Evolutionary conservation across 2,797 vertebrate species (phyloP).

Genomic region (Pyrocephalus nanus): DNA sequence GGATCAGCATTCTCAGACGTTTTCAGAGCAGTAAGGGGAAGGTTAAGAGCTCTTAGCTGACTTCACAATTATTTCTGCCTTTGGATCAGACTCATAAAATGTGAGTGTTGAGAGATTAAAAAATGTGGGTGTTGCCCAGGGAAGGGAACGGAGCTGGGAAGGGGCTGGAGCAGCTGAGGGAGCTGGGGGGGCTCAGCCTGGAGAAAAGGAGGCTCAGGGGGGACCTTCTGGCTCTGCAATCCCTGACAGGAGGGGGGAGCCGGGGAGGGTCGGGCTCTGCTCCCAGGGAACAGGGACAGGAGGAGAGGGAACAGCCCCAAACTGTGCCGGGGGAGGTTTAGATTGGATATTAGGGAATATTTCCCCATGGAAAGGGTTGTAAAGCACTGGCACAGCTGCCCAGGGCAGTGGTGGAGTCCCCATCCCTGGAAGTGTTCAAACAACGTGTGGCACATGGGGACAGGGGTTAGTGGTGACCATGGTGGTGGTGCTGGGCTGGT

Average conservation of each 20-base stretch:
- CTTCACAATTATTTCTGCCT: neutral
- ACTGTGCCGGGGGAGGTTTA: neutral
- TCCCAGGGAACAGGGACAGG: neutral
- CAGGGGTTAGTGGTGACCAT: too few relatives aligned
- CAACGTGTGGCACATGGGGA: neutral
- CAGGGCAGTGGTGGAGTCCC: neutral
- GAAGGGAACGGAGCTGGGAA: neutral
- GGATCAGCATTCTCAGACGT: neutral
- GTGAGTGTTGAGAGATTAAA: neutral
- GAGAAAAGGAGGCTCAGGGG: too few relatives aligned
- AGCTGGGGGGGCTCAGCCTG: neutral
- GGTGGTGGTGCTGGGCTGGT: neutral
- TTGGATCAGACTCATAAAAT: neutral
- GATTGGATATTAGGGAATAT: neutral
- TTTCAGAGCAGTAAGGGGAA: neutral
- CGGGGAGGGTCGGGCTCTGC: too few relatives aligned
- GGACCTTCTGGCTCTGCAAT: too few relatives aligned
- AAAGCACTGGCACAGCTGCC: fast-evolving
- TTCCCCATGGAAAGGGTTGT: neutral
- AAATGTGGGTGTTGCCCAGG: neutral
- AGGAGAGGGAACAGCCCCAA: neutral
- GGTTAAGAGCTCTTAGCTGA: neutral
- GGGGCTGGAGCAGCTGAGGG: neutral
- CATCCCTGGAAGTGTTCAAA: neutral
- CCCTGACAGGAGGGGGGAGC: too few relatives aligned